Conservation (phyloP, 2,888 invertebrate genomes). For the Cephus spinipes region DNA sequence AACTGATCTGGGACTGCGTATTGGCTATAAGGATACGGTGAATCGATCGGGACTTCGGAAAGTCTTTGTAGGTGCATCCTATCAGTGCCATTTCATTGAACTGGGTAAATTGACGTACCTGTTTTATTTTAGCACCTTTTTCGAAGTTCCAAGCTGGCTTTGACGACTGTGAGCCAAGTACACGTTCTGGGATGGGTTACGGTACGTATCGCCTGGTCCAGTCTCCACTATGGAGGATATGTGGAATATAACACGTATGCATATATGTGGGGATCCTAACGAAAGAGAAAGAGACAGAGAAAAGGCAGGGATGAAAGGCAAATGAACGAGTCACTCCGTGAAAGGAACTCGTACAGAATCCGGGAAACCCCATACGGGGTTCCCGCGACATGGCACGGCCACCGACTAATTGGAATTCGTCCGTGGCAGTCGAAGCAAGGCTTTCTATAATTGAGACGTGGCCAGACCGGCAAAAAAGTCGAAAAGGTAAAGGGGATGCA, state of each 20-base stretch:
- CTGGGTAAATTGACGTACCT: constrained; percentile 1
- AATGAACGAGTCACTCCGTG: constrained; percentile 64
- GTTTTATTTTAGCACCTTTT: constrained; percentile 44
- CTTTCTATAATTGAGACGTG: constrained; percentile 66
- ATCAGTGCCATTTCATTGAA: background rate
- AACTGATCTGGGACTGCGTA: background rate
- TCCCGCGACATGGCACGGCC: constrained; percentile 61
- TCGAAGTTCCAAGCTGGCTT: constrained; percentile 50
- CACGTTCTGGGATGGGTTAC: constrained; percentile 30
- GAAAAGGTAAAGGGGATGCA: constrained; percentile 54
- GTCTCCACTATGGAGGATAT: background rate
- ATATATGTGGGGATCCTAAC: background rate
- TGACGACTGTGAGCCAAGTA: constrained; percentile 59
- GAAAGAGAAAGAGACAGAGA: constrained; percentile 23
- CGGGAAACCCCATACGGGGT: constrained; percentile 64
- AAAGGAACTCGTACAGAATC: constrained; percentile 67
- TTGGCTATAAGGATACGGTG: background rate
- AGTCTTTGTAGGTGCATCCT: background rate
- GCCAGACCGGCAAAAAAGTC: constrained; percentile 61
- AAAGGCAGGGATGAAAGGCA: constrained; percentile 60
- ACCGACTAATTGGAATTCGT: constrained; percentile 66
- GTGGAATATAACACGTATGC: background rate
- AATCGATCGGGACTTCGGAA: background rate
- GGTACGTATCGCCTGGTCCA: background rate
- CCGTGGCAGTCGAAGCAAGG: constrained; percentile 65